Evolutionary conservation across 1,140 invertebrate genomes (phyloP).

Genomic region (Pentalonia nigronervosa): DNA sequence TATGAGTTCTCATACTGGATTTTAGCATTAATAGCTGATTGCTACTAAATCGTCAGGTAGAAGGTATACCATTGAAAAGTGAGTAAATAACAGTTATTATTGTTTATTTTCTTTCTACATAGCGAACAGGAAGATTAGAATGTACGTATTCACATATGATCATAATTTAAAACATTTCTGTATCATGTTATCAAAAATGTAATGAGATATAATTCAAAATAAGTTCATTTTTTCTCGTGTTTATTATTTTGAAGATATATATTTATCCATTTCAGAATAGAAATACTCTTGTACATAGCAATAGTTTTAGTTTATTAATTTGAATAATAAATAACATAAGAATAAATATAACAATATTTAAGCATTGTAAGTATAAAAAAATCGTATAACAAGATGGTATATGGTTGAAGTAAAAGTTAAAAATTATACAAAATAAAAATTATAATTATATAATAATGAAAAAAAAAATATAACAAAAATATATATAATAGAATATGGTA

Average conservation of each 20-base stretch:
- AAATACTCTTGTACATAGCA: not conserved
- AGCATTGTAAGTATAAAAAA: constrained; percentile 12
- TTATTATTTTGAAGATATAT: not conserved
- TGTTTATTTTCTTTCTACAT: not conserved
- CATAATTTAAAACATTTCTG: too few species aligned
- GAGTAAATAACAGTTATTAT: not conserved
- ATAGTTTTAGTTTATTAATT: not conserved
- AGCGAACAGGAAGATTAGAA: too few species aligned
- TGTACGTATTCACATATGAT: too few species aligned
- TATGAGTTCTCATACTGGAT: too few species aligned
- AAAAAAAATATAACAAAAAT: constrained; percentile 4
- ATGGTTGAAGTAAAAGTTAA: not conserved
- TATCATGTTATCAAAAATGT: not conserved
- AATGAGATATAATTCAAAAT: not conserved
- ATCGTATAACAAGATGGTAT: constrained; percentile 7
- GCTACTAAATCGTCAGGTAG: too few species aligned
- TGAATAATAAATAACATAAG: constrained; percentile 19
- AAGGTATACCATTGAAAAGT: too few species aligned
- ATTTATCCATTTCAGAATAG: not conserved
- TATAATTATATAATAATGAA: not conserved
- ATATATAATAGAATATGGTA: not conserved
- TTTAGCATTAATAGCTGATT: too few species aligned
- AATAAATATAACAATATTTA: not conserved
- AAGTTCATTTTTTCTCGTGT: not conserved
- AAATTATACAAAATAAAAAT: not conserved